phyloP scores from a whole-genome alignment of 1,140 invertebrate species.

The Drusus annulatus region DNA sequence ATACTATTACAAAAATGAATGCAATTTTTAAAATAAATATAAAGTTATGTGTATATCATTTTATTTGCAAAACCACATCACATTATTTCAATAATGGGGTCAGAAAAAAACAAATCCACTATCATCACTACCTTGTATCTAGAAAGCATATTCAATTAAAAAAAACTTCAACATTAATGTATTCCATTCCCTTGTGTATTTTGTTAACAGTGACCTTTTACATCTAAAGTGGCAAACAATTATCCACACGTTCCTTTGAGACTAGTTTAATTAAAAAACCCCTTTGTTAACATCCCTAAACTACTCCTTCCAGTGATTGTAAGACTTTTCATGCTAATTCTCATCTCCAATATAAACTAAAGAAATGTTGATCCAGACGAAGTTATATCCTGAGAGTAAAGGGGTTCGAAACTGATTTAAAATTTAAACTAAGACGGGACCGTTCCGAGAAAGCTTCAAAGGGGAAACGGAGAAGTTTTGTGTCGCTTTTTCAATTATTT shows the following conservation, averaged over 20 bases:
- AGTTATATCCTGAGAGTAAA: constrained; percentile 16
- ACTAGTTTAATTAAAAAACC: constrained; percentile 29
- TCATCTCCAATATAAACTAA: constrained; percentile 51
- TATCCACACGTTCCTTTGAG: constrained; percentile 16
- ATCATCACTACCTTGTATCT: too few relatives aligned
- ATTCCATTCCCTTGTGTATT: background rate
- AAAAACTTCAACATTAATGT: too few relatives aligned
- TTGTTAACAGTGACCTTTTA: background rate
- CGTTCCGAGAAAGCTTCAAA: constrained; percentile 19
- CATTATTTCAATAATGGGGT: too few relatives aligned
- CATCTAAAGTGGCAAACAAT: constrained; percentile 5
- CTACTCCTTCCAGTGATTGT: background rate
- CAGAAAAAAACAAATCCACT: too few relatives aligned
- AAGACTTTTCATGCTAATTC: constrained; percentile 43
- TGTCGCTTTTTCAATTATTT: constrained; percentile 54
- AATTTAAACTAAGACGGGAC: constrained; percentile 53
- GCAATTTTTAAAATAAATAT: too few relatives aligned
- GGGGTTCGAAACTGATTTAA: constrained; percentile 52
- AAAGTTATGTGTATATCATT: too few relatives aligned
- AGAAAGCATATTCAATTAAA: too few relatives aligned
- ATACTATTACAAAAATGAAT: too few relatives aligned
- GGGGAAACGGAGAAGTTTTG: constrained; percentile 21
- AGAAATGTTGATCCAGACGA: constrained; percentile 52
- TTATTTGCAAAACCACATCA: too few relatives aligned
- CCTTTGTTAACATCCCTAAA: constrained; percentile 26